Base-by-base conservation (phyloP, 2,113 vertebrate genomes). In the Capra hircus region DNA sequence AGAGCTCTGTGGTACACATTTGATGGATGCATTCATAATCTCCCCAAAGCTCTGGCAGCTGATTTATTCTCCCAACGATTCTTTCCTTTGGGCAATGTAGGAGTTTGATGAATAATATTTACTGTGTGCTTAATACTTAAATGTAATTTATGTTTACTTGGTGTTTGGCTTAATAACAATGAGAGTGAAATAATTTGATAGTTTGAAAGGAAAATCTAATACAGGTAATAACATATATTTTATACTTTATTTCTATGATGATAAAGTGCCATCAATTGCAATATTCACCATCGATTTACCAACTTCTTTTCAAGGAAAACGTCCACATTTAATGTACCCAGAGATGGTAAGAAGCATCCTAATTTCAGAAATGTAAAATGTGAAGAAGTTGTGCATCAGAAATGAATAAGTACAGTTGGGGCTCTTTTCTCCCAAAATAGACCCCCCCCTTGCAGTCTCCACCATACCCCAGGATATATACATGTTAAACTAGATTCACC, bases 11-110 rank as follows among this genome's bases (percentile, higher is more conserved):
- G 17, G 59, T 91, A 91, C 78, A 25, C 55, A 94, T 92, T 87
- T 97, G 97, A 91, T 94, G 64, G 92, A 95, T 96, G n/a, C 30
- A 85, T 78, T 80, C 27, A 92, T 85, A 94, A 94, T 78, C 53
- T 80, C 16, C 88, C 86, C 60, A 92, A 67, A 96, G 90, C 53
- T 92, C 67, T 90, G 48, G 28, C n/a, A 93, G 85, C 45, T 84
- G 53, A 88, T 94, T 96, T 95, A 95, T 92, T 96, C 91, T 92
- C 77, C 30, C 48, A 94, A 64, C 27, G 53, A 94, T 94, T 88
- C 53, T 90, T 96, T 94, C 81, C 88, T 97, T 94, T 82, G 84
- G 43, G 64, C 74, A 88, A 78, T 45, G 74, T 50, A 94, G 85
- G 30, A 90, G 23, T 85, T 77, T 95, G 53, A 21, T 90, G 33